phyloP scores from a whole-genome alignment of 2,797 vertebrate species.

The Oreochromis mossambicus region DNA sequence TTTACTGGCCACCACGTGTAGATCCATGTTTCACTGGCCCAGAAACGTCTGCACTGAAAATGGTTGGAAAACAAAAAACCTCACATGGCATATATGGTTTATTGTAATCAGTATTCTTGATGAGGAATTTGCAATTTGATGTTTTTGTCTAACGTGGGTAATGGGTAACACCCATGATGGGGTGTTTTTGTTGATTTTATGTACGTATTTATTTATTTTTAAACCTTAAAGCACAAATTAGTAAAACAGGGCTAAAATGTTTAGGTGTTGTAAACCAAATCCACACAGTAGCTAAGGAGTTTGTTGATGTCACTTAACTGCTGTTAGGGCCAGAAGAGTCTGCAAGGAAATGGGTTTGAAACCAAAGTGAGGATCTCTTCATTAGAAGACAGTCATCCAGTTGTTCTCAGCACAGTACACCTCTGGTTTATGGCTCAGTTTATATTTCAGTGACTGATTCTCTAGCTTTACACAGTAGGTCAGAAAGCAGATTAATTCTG shows the following conservation, averaged over 20 bases:
- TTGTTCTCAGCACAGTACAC: not conserved
- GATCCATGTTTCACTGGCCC: conserved; percentile 2
- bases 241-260: not conserved
- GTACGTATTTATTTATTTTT: not conserved
- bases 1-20: conserved; percentile 41
- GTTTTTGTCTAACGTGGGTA: not conserved
- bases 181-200: not conserved
- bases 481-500: not conserved
- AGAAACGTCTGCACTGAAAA: not conserved
- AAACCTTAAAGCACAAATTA: not conserved
- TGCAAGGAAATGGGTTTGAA: not conserved
- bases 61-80: not conserved
- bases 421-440: not conserved
- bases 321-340: not conserved
- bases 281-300: not conserved
- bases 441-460: not conserved
- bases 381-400: not conserved
- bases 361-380: not conserved
- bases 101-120: not conserved
- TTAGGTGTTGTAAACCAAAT: not conserved
- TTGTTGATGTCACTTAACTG: not conserved
- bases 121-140: not conserved
- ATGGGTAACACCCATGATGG: not conserved
- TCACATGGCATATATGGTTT: not conserved
- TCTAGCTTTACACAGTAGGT: not conserved